Base-by-base conservation (phyloP, 2,888 invertebrate species). In the Diarsia dahlii region DNA sequence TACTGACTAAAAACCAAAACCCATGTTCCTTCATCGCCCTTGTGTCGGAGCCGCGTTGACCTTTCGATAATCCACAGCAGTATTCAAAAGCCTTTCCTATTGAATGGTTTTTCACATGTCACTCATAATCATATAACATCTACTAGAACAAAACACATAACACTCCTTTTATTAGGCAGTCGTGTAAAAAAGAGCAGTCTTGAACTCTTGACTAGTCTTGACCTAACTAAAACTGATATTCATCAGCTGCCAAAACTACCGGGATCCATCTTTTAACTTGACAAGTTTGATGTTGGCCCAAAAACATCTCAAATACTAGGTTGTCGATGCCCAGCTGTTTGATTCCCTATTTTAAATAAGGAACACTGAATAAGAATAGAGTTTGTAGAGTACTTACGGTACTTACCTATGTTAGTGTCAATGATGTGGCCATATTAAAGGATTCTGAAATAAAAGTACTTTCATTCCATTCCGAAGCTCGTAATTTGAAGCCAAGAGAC, bases 171-270 rank as follows among this genome's bases (percentile, higher is more conserved):
- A 39, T 39, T 39, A 8, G 8, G 39, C 39, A 39, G 39, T 39
- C 39, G 39, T 39, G 39, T 39, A 39, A 63, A 64, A 77, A 46
- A 50, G 20, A 18, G 10, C 20, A 74, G n/a, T 34, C 62, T 52
- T 74, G 74, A 78, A 67, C n/a, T n/a, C n/a, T n/a, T n/a, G n/a
- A n/a, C n/a, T n/a, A n/a, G n/a, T n/a, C n/a, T n/a, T n/a, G n/a
- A n/a, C n/a, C n/a, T n/a, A n/a, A n/a, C 74, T 74, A 58, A 66
- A 64, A 58, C 58, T 52, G 34, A 63, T 13, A 56, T 74, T 63
- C 45, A 34, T 80, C 52, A 67, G 66, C 66, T 74, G 67, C 67
- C 78, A 80, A 74, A 78, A 58, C 45, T 63, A 72, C 50, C 6
- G 20, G n/a, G 10, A 80, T 74, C 67, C 20, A 68, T 75, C 64